phyloP scores from a whole-genome alignment of 2,797 vertebrate genomes.

The Gambusia yucatana region DNA sequence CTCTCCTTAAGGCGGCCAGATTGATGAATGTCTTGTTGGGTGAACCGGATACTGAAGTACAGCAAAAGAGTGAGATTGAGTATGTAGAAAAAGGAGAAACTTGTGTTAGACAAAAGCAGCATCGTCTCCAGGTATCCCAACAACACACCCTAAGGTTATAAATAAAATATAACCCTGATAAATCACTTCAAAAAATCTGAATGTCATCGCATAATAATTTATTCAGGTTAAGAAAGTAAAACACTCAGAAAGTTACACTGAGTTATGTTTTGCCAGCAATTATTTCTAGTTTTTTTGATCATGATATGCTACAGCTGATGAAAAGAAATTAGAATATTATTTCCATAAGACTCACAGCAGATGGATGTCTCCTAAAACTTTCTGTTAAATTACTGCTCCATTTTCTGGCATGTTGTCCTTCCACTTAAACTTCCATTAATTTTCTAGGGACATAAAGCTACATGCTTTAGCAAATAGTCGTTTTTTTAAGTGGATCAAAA shows the following conservation, averaged over 20 bases:
- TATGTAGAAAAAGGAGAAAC: background rate
- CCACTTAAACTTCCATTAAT: background rate
- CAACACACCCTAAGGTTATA: background rate
- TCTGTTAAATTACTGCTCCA: background rate
- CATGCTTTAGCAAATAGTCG: background rate
- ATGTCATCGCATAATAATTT: background rate
- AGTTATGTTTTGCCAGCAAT: background rate
- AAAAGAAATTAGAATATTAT: background rate
- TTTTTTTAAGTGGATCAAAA: background rate
- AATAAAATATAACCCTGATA: background rate
- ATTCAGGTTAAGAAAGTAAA: background rate
- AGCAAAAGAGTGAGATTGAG: constrained; percentile 20
- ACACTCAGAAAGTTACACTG: background rate
- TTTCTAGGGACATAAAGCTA: background rate
- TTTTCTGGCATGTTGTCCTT: background rate
- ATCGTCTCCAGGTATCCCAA: background rate
- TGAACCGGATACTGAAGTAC: constrained; percentile 50
- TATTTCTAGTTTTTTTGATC: background rate
- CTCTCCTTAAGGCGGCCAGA: constrained; percentile 50
- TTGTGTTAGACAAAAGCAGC: background rate
- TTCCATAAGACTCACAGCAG: background rate
- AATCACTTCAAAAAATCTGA: background rate
- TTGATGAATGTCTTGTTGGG: constrained; percentile 55
- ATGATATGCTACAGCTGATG: background rate
- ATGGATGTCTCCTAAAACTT: background rate